Base-by-base conservation (phyloP, 1,140 invertebrate species). In the Dolichoris vasculosae region DNA sequence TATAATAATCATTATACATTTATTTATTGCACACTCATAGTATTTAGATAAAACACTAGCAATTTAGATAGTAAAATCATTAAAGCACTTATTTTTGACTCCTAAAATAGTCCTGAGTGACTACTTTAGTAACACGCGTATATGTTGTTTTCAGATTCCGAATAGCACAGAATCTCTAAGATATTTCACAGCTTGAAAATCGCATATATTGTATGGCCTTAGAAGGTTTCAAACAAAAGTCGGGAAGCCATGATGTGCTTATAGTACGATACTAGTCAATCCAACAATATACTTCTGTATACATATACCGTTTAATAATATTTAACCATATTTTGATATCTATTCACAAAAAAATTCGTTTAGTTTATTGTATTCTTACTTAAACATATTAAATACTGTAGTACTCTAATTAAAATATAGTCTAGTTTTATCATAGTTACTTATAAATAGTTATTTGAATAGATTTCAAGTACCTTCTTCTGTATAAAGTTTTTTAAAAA, bases 161-260 rank as follows among this genome's bases (percentile, higher is more conserved):
- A 20, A 80, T 32, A 71, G 48, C 6, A 43, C 35, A 82, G 3
- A 55, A 79, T 84, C 77, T 80, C 67, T 7, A n/a, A 84, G 23
- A 30, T 11, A 67, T 26, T 69, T 38, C 38, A 17, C 17, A 32
- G 63, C 63, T 30, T 55, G 75, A 79, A 84, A 32, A 15, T 23
- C 48, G 30, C 20, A n/a, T 84, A 48, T 69, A 80, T 64, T 81
- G 71, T 55, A 35, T 32, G 85, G 78, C 69, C 77, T 86, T 86
- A 86, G 32, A 86, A 86, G 85, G 85, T 82, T 86, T 86, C 85
- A 7, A 26, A 46, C 43, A 55, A 82, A 81, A 77, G 40, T 77
- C 30, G 32, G 73, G 85, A 86, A 86, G 85, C 85, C 85, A 38
- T 82, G 79, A 86, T 82, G 85, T 82, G 85, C 79, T 77, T 77